Base-by-base conservation (phyloP, 2,797 vertebrate genomes). In the Galago senegalensis region DNA sequence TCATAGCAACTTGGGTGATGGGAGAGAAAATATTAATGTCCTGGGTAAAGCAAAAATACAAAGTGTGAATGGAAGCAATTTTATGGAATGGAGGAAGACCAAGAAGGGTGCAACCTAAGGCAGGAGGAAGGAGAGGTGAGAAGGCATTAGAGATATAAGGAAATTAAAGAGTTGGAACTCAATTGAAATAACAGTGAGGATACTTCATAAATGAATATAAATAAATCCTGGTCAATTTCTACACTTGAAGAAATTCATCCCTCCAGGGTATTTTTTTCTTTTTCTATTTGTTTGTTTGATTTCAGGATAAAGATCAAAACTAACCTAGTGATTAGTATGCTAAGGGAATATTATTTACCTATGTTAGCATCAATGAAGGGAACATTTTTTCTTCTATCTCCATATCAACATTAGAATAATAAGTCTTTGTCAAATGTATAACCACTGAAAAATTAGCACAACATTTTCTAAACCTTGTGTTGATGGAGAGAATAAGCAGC, bases 111-210 rank as follows among this genome's bases (percentile, higher is more conserved):
- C 7, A 31, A 60, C 9, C 11, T 49, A 4, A 65, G 67, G 27
- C 9, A 16, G 8, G 40, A 18, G 17, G 31, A 31, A 61, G 27
- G 25, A n/a, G 7, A 43, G 46, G 12, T 8, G 3, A n/a, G 70
- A 5, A 29, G 18, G 5, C 1, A 14, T 6, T 7, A 21, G 25
- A 56, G 17, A 20, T 0, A 23, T 29, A 27, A n/a, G 5, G 3
- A 23, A 34, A 13, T 29, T 18, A 18, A 8, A 72, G 16, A 29
- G 49, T 3, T 25, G 31, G 29, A 31, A 11, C 40, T n/a, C 29
- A 67, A 16, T 1, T 31, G 43, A 75, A 60, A 11, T 3, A 46
- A 21, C 20, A 4, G 2, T 43, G 56, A 81, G 21, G 7, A 6
- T 14, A 11, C n/a, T 82, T 82, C 46, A 34, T 10, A 27, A 40